phyloP scores from a whole-genome alignment of 1,140 invertebrate species.

The Colletes latitarsis region DNA sequence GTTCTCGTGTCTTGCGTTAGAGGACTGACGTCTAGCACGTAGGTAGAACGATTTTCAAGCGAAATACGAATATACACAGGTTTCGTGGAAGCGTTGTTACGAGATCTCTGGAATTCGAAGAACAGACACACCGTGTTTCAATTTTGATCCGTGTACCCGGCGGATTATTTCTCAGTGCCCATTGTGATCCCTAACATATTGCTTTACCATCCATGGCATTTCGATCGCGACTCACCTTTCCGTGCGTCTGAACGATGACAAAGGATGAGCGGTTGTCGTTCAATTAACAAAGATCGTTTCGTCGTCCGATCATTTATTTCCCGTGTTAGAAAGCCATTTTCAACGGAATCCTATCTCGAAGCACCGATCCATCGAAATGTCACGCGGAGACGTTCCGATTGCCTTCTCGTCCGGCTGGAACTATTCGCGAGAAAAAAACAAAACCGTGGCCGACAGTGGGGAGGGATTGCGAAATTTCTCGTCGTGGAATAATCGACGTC shows the following conservation, averaged over 20 bases:
- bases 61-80: too few species aligned
- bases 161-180: background rate
- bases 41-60: too few species aligned
- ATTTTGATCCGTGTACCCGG: background rate
- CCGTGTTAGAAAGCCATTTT: slow-evolving; percentile 6
- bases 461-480: slow-evolving; percentile 27
- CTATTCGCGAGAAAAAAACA: background rate
- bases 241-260: background rate
- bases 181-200: slow-evolving; percentile 39
- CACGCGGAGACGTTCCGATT: slow-evolving; percentile 28
- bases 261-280: slow-evolving; percentile 20
- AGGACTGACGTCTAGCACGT: too few species aligned
- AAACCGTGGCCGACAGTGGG: background rate
- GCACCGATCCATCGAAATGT: slow-evolving; percentile 30
- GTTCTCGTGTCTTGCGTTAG: too few species aligned
- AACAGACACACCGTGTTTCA: slow-evolving; percentile 7
- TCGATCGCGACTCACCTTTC: slow-evolving; percentile 38
- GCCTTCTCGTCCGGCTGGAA: slow-evolving; percentile 13
- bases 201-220: slow-evolving; percentile 34
- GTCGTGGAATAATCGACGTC: slow-evolving; percentile 33
- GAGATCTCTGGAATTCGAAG: background rate
- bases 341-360: background rate
- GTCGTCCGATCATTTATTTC: slow-evolving; percentile 24
- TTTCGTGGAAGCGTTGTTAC: background rate
- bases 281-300: slow-evolving; percentile 36